These are phyloP conservation scores for Cosmorhoe ocellata DNA, from an alignment of 2,888 invertebrate genomes.

Conservation along the genomic window DNA sequence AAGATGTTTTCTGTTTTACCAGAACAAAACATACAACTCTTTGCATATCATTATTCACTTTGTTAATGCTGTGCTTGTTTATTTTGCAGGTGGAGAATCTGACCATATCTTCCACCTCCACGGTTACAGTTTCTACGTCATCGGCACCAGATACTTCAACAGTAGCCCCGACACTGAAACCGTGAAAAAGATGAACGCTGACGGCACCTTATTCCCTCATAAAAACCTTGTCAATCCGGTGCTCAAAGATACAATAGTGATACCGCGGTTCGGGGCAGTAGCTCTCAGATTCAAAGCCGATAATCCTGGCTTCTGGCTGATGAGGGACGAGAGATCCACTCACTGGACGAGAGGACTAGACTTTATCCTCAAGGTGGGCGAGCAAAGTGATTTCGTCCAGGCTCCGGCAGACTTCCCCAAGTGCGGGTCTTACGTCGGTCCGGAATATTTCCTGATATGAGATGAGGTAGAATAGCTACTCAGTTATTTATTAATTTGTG, in stretches of 20 bases:
- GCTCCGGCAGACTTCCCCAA: conserved; percentile 89
- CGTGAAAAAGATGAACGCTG: conserved; percentile 82
- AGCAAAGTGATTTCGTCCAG: conserved; percentile 83
- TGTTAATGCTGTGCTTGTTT: conserved; percentile 3
- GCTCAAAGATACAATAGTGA: conserved; percentile 87
- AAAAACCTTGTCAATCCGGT: conserved; percentile 84
- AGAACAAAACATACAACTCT: too few relatives aligned
- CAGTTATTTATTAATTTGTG: conserved; percentile 57
- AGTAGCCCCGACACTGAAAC: conserved; percentile 74
- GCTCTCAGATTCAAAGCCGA: conserved; percentile 88
- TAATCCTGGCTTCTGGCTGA: conserved; percentile 92
- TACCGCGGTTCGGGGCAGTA: conserved; percentile 87
- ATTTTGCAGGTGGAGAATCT: conserved; percentile 81
- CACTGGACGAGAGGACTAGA: conserved; percentile 90
- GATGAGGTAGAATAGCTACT: conserved; percentile 40
- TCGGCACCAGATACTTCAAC: conserved; percentile 82
- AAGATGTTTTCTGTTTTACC: too few relatives aligned
- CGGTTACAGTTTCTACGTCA: conserved; percentile 87
- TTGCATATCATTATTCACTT: too few relatives aligned
- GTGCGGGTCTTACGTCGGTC: conserved; percentile 89
- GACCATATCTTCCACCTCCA: conserved; percentile 89
- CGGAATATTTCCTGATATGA: conserved; percentile 87
- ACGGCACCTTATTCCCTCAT: conserved; percentile 75
- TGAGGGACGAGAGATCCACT: conserved; percentile 88
- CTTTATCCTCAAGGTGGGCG: conserved; percentile 88